Conservation (phyloP, 2,113 vertebrate genomes). For the Euleptes europaea region DNA sequence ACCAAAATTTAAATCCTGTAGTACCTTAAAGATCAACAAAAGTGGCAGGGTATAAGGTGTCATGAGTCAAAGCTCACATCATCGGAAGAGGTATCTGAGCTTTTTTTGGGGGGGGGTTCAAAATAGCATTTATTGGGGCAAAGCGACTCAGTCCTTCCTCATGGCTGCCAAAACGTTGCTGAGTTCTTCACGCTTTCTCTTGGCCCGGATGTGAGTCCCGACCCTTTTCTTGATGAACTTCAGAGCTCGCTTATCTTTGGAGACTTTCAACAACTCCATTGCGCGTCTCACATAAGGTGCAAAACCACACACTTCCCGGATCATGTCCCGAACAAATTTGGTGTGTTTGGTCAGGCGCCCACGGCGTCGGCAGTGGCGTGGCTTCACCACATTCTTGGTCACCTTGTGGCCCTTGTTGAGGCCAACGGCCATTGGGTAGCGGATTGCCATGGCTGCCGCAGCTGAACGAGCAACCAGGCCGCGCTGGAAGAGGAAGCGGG, state of each 20-base stretch:
- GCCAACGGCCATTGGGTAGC: conserved; percentile 97
- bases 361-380: conserved; percentile 90
- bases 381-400: conserved; percentile 89
- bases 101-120: too few species aligned
- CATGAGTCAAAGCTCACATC: too few species aligned
- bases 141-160: conserved; percentile 87
- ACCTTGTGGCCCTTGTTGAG: conserved; percentile 94
- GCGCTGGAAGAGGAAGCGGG: conserved; percentile 83
- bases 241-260: conserved; percentile 95
- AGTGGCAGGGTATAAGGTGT: too few species aligned
- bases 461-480: conserved; percentile 69
- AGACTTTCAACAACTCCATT: conserved; percentile 97
- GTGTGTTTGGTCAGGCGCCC: conserved; percentile 98
- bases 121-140: conserved; percentile 65
- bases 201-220: conserved; percentile 95
- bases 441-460: conserved; percentile 85
- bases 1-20: too few species aligned
- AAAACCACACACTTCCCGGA: conserved; percentile 94
- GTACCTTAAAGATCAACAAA: too few species aligned
- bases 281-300: conserved; percentile 92
- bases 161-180: conserved; percentile 94
- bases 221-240: conserved; percentile 99
- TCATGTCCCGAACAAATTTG: conserved; percentile 96
- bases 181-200: conserved; percentile 95
- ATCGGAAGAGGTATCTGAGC: too few species aligned